A percentile compares a stretch with the other conserved stretches of the same genome.
Evolutionary conservation across 2,113 vertebrate species (phyloP).

Genomic region (Oxyura jamaicensis): DNA sequence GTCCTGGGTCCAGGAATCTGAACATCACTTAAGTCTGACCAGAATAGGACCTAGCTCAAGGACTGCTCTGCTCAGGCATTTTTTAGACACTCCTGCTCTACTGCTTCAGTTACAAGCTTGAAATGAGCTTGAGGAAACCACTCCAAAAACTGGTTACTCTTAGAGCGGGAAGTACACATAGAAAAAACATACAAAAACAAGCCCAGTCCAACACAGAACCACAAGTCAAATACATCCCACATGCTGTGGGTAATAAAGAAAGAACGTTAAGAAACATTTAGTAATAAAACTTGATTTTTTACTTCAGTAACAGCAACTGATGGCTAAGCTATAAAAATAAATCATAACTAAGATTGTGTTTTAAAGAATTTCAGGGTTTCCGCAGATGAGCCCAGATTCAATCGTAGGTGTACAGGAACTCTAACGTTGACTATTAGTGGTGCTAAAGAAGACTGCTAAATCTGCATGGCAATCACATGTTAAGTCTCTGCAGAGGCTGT

Average conservation of each 20-base stretch:
- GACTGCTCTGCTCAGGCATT: background rate
- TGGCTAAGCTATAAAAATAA: background rate
- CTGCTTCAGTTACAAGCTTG: background rate
- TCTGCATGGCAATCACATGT: background rate
- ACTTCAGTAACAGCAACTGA: slow-evolving; percentile 1
- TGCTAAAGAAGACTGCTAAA: background rate
- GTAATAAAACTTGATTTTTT: slow-evolving; percentile 31
- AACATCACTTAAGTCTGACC: background rate
- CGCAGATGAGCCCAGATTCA: background rate
- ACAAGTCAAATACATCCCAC: background rate
- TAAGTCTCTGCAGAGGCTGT: background rate
- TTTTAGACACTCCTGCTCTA: background rate
- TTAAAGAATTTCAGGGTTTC: slow-evolving; percentile 7
- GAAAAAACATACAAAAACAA: background rate
- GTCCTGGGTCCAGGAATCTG: background rate
- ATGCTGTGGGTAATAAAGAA: background rate
- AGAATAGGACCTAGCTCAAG: background rate
- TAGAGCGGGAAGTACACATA: background rate
- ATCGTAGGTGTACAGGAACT: background rate
- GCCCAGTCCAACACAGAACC: background rate
- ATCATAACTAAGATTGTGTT: background rate
- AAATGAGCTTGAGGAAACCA: background rate
- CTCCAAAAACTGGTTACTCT: background rate
- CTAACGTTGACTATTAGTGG: background rate
- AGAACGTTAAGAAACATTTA: background rate